Base-by-base conservation (phyloP, 2,797 vertebrate species). In the Sebastes diploproa region DNA sequence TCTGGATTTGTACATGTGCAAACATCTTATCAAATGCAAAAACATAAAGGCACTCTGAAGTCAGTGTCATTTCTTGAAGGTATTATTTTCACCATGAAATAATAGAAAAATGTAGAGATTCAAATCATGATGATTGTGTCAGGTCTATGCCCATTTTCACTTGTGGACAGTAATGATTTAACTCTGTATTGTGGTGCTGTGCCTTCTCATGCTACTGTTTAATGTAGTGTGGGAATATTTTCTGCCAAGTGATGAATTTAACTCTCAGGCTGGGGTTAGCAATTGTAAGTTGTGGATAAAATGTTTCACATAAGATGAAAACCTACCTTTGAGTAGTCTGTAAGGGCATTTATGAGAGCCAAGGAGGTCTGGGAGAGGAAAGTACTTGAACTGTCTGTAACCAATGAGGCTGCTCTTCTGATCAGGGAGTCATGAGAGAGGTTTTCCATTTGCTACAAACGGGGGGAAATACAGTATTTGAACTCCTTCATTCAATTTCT, bases 331-430 rank as follows among this genome's bases (percentile, higher is more conserved):
- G 97, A 96, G 25, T 99, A 99, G 32, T 97, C 96, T 16, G 96
- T 96, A 62, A 98, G 59, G 2, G 97, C 96, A 72, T 99, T 96
- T 13, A 97, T 95, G 67, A 98, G 68, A 0, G 97, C 98, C 2
- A 97, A 93, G 0, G 97, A 98, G 50, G 96, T 96, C 88, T 99
- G 98, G 20, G 97, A 98, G 73, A 99, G 97, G 87, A 98, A 97
- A 0, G 97, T 97, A 25, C 96, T 95, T 2, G 97, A 97, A 56
- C 98, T 97, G 78, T 99, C 97, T 13, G 97, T 97, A 14, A 99
- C 96, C 94, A 99, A 54, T 30, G 97, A 97, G 36, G 96, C 96
- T 0, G 98, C 97, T 84, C 97, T 96, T 61, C 92, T 96, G 92
- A 98, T 97, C 82, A 99, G 87, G 2, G 97, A 96, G 5, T 97